Percentiles rank a stretch among this genome's conserved stretches.
phyloP scores from a whole-genome alignment of 2,113 vertebrate genomes.

The Pygoscelis antarcticus region DNA sequence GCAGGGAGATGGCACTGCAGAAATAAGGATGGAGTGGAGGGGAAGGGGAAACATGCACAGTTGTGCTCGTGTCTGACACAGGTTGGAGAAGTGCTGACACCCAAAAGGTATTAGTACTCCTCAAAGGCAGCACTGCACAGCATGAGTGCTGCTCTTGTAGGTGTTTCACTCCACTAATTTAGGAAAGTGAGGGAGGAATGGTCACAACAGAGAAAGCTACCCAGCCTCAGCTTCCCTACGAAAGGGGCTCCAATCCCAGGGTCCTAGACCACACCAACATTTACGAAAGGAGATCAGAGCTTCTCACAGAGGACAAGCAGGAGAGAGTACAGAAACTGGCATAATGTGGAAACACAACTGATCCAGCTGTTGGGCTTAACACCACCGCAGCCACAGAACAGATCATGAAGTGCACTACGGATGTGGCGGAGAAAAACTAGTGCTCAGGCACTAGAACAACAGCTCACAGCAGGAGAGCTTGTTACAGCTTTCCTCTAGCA shows the following conservation, averaged over 20 bases:
- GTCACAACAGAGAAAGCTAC: not conserved
- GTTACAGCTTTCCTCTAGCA: not conserved
- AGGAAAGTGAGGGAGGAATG: not conserved
- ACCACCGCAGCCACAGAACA: not conserved
- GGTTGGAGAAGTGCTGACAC: not conserved
- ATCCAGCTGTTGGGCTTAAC: not conserved
- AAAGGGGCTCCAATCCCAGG: not conserved
- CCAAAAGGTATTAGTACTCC: not conserved
- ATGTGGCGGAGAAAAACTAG: not conserved
- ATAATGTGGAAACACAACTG: not conserved
- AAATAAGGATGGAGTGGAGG: not conserved
- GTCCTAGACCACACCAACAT: not conserved
- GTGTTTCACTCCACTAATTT: not conserved
- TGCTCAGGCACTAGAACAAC: no score
- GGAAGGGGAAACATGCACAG: not conserved
- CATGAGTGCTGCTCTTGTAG: not conserved
- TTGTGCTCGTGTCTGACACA: not conserved
- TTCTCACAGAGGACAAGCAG: not conserved
- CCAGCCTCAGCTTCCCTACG: not conserved
- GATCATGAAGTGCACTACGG: not conserved
- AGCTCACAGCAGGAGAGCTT: not conserved
- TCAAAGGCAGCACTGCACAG: not conserved
- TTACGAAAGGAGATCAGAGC: not conserved
- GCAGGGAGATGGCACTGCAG: accelerated
- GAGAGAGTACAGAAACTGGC: not conserved